Percentiles rank a stretch among this genome's conserved stretches.
Conservation (phyloP, 2,113 vertebrate genomes). For the Equus quagga region DNA sequence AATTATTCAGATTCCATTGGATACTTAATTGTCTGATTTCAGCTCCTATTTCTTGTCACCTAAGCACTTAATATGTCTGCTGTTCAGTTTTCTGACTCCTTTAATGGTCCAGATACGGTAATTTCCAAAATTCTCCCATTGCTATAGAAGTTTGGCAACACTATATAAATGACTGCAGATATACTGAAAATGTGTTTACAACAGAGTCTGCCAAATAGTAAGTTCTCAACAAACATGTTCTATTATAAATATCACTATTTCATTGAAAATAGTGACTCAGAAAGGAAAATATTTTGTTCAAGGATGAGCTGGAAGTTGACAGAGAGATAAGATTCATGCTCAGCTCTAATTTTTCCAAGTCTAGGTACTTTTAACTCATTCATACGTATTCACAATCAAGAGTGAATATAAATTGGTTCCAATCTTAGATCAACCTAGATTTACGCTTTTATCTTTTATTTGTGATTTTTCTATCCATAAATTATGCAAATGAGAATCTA, state of each 20-base stretch:
- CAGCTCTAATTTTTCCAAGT: not conserved
- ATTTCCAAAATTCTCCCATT: not conserved
- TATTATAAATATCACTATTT: not conserved
- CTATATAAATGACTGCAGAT: not conserved
- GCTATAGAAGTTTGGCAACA: not conserved
- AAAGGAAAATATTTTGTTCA: not conserved
- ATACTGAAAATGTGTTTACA: not conserved
- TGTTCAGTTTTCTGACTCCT: not conserved
- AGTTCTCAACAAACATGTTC: not conserved
- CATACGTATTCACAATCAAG: not conserved
- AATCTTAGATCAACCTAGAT: not conserved
- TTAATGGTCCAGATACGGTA: not conserved
- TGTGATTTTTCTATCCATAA: not conserved
- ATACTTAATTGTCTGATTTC: conserved; percentile 33
- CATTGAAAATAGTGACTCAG: not conserved
- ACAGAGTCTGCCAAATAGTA: not conserved
- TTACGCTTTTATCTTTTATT: not conserved
- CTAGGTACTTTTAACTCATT: not conserved
- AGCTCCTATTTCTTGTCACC: not conserved
- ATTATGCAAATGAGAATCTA: not conserved
- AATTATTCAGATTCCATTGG: not conserved
- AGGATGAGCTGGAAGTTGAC: not conserved
- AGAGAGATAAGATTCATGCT: not conserved
- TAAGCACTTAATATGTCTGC: not conserved
- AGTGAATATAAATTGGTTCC: not conserved